phyloP scores from a whole-genome alignment of 2,113 vertebrate species.

The Fulmarus glacialis region DNA sequence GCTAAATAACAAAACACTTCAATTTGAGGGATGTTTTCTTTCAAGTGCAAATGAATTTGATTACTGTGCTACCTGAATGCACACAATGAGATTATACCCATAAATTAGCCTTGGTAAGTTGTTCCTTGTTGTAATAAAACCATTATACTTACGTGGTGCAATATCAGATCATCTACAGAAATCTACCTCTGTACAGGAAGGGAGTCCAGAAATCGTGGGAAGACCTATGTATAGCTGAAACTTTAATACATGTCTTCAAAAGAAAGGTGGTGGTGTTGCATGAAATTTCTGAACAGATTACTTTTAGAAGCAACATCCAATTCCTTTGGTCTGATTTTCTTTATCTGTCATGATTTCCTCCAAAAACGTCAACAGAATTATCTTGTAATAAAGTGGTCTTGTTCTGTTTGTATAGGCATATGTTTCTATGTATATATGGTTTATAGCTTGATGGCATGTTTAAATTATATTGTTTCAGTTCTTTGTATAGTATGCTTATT shows the following conservation, averaged over 20 bases:
- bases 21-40: not conserved
- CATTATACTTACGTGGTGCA: not conserved
- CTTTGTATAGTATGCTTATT: slow-evolving; percentile 16
- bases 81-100: not conserved
- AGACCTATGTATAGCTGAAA: not conserved
- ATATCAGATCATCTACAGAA: slow-evolving; percentile 34
- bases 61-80: not conserved
- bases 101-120: not conserved
- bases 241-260: not conserved
- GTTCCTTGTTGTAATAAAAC: not conserved
- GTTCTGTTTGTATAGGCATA: slow-evolving; percentile 22
- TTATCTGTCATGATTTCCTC: not conserved
- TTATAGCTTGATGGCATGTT: slow-evolving; percentile 45
- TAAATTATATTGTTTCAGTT: slow-evolving; percentile 53
- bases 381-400: not conserved
- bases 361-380: not conserved
- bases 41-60: not conserved
- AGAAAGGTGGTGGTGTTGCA: not conserved
- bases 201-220: not conserved
- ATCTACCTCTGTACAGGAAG: slow-evolving; percentile 51
- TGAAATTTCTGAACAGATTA: not conserved
- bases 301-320: not conserved
- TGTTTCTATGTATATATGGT: slow-evolving; percentile 59
- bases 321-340: not conserved
- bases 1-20: not conserved